Conservation (phyloP, 1,140 invertebrate species). For the Drosophila mauritiana region DNA sequence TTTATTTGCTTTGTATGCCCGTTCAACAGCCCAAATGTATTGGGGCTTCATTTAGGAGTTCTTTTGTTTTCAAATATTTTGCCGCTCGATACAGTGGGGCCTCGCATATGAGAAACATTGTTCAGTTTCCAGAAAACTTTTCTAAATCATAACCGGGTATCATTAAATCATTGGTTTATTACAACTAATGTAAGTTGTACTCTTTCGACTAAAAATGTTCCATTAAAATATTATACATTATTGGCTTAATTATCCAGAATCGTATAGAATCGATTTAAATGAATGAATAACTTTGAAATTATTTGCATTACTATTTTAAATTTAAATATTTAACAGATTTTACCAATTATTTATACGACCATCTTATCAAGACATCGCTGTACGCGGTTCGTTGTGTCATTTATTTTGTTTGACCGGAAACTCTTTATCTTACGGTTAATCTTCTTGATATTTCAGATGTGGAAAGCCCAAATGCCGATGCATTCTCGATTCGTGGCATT, state of each 20-base stretch:
- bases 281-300: too few species aligned
- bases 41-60: conserved; percentile 71
- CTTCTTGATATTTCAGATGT: conserved; percentile 74
- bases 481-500: conserved; percentile 61
- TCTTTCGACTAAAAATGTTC: too few species aligned
- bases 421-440: conserved; percentile 73
- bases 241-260: too few species aligned
- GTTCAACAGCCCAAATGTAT: conserved; percentile 60
- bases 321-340: too few species aligned
- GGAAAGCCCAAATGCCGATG: conserved; percentile 63
- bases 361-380: conserved; percentile 29
- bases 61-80: conserved; percentile 59
- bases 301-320: too few species aligned
- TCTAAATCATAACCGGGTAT: too few species aligned
- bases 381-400: conserved; percentile 47
- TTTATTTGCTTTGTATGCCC: conserved; percentile 69
- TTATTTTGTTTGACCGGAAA: conserved; percentile 74
- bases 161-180: too few species aligned
- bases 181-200: too few species aligned
- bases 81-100: conserved; percentile 48
- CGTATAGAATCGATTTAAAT: too few species aligned
- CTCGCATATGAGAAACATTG: background rate
- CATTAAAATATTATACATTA: too few species aligned
- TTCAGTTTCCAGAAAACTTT: too few species aligned
- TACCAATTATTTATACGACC: too few species aligned